Percentiles rank a stretch among this genome's conserved stretches.
These are phyloP conservation scores for Mamestra brassicae DNA, from an alignment of 2,888 invertebrate genomes.

Conservation along the genomic window DNA sequence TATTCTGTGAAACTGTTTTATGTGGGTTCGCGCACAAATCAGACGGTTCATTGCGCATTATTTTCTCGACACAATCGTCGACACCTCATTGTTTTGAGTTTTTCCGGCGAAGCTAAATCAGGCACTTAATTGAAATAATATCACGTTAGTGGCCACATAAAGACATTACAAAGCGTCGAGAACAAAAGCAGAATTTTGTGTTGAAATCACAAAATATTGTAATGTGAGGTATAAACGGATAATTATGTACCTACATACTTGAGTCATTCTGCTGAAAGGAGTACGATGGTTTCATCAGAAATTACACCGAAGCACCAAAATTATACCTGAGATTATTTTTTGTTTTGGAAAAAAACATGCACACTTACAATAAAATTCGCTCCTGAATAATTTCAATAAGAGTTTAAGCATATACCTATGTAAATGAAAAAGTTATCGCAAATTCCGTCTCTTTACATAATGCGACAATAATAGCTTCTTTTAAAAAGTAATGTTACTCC, in stretches of 20 bases:
- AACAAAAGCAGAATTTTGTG: conserved; percentile 87
- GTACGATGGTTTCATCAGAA: conserved; percentile 73
- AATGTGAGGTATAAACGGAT: conserved; percentile 79
- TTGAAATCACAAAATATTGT: conserved; percentile 87
- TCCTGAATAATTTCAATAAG: conserved; percentile 12
- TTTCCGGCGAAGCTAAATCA: conserved; percentile 87
- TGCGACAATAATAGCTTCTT: conserved; percentile 11
- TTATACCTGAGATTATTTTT: conserved; percentile 69
- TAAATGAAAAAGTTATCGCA: not conserved
- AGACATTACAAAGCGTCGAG: conserved; percentile 82
- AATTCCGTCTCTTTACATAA: conserved; percentile 7
- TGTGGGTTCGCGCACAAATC: conserved; percentile 79
- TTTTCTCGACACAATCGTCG: conserved; percentile 82
- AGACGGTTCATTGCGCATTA: conserved; percentile 85
- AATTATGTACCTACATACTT: conserved; percentile 77
- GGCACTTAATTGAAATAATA: conserved; percentile 88
- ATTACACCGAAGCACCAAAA: conserved; percentile 57
- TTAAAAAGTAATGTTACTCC: conserved; percentile 37
- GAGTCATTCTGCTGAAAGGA: conserved; percentile 77
- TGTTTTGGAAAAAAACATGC: not conserved
- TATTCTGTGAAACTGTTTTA: conserved; percentile 63
- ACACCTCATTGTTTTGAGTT: conserved; percentile 88
- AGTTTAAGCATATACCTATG: not conserved
- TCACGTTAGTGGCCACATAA: conserved; percentile 86
- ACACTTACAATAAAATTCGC: not conserved